Evolutionary conservation across 2,113 vertebrate genomes (phyloP).

Genomic region (Mastomys coucha): DNA sequence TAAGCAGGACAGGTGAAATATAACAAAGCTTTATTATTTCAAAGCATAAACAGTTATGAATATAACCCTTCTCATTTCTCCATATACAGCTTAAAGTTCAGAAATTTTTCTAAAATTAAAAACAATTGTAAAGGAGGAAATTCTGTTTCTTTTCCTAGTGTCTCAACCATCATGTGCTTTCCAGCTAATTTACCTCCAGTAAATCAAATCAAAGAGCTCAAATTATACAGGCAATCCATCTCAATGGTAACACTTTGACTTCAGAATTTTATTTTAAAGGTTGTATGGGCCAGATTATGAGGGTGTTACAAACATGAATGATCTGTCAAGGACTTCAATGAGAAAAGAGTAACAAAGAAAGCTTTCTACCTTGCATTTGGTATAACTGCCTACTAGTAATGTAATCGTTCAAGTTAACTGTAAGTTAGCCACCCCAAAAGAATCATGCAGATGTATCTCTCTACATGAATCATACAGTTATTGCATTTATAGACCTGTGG

Average conservation of each 20-base stretch:
- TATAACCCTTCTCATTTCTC: constrained; percentile 40
- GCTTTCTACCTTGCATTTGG: constrained; percentile 21
- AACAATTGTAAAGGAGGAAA: constrained; percentile 6
- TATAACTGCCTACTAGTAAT: constrained; percentile 33
- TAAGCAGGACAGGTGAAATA: not conserved
- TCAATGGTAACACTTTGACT: constrained; percentile 5
- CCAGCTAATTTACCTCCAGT: not conserved
- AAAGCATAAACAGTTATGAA: constrained; percentile 52
- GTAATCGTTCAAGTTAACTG: constrained; percentile 41
- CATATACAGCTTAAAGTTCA: not conserved
- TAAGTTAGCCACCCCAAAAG: not conserved
- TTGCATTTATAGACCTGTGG: not conserved
- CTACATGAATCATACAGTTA: not conserved
- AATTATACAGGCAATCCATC: constrained; percentile 26
- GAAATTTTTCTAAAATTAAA: constrained; percentile 28
- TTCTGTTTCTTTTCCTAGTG: not conserved
- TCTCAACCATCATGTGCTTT: not conserved
- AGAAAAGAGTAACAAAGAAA: constrained; percentile 37
- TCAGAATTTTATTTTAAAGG: constrained; percentile 73
- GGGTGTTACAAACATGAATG: not conserved
- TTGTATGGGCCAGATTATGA: constrained; percentile 49
- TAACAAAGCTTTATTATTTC: constrained; percentile 53
- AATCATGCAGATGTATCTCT: constrained; percentile 37
- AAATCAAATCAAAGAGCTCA: constrained; percentile 4
- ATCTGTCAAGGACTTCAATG: constrained; percentile 17